Base-by-base conservation (phyloP, 2,888 invertebrate genomes). In the Synanthedon andrenaeformis region DNA sequence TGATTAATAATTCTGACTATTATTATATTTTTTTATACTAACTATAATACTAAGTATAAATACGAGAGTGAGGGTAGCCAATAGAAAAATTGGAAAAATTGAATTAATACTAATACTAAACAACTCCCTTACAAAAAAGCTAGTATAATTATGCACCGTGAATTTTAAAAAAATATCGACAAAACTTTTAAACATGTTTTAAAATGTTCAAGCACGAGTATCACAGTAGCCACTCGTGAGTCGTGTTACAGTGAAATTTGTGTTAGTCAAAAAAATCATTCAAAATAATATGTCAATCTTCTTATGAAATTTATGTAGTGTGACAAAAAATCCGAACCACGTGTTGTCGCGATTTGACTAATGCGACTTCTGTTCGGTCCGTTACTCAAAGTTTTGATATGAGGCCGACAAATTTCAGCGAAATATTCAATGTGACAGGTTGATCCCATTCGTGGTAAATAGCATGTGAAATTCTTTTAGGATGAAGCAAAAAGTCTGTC, bases 291-390 rank as follows among this genome's bases (percentile, higher is more conserved):
- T 35, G 8, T 35, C 23, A 35, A 35, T 35, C 28, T 35, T 35
- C 28, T 8, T 4, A 35, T 35, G 8, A 8, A 35, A 35, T n/a
- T n/a, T 35, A 35, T 35, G 28, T 35, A 13, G 45, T 13, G 45
- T 2, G 13, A 56, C 57, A 71, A 73, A 70, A 74, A 67, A 58
- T 41, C 54, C 50, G 58, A 57, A 63, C 69, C 79, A 82, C 70
- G 74, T 82, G 82, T 77, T 52, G 55, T 14, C 70, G 82, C 66
- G 80, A 82, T 74, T 64, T 56, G 79, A 83, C 58, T 60, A 70
- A 60, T 66, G 66, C 57, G 69, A 74, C 75, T 76, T 65, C 73
- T 74, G 72, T 69, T 58, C 35, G 35, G 61, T 72, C 64, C 65
- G 69, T 64, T 67, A 70, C 68, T 68, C 74, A 68, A 70, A 70